Conservation (phyloP, 2,797 vertebrate species). For the Podarcis lilfordi region DNA sequence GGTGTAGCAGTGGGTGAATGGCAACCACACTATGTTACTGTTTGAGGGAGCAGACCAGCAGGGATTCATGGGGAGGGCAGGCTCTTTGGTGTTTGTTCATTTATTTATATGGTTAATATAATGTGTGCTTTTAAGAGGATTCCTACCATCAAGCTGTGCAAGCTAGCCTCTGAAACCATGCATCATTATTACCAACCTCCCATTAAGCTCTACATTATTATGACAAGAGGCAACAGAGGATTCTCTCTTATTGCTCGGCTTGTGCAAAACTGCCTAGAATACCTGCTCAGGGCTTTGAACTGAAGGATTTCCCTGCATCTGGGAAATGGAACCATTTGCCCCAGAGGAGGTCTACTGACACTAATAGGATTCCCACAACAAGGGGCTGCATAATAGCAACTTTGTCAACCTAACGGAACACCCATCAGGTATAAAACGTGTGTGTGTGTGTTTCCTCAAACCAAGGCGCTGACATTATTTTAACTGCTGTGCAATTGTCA, state of each 20-base stretch:
- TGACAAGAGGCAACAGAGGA: conserved; percentile 34
- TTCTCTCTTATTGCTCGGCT: background rate
- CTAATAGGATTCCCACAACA: background rate
- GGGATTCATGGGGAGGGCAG: background rate
- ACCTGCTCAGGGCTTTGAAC: no score
- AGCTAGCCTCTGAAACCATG: background rate
- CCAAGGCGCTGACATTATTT: background rate
- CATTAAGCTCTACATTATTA: background rate
- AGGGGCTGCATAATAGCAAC: background rate
- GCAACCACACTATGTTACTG: conserved; percentile 3
- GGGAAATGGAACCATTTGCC: background rate
- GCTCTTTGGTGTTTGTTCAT: conserved; percentile 6
- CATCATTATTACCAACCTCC: background rate
- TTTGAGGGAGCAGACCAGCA: background rate
- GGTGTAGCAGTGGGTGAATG: background rate
- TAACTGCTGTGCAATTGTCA: background rate
- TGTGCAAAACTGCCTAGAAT: background rate
- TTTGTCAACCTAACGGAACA: background rate
- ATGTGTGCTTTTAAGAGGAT: conserved; percentile 2
- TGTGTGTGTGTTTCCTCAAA: background rate
- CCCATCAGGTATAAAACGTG: no score
- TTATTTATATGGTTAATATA: conserved; percentile 27
- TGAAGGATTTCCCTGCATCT: background rate
- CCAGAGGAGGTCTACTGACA: background rate
- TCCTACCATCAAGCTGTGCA: conserved; percentile 20